phyloP scores from a whole-genome alignment of 2,888 invertebrate species.

The Aproaerema taeniolella region DNA sequence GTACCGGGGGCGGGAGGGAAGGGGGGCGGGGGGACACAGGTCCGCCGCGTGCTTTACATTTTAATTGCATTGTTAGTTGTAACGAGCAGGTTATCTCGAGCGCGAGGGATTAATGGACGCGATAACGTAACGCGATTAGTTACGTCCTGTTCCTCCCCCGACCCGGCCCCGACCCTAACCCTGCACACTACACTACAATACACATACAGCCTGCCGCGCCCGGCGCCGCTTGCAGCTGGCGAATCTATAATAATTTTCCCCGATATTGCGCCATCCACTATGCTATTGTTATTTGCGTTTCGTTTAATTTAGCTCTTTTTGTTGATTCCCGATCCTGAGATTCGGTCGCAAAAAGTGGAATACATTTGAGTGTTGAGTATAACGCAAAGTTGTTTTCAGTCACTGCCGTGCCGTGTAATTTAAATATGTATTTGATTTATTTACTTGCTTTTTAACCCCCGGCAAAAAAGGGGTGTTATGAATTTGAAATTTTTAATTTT shows the following conservation, averaged over 20 bases:
- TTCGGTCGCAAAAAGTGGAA: constrained; percentile 19
- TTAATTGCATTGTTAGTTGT: constrained; percentile 27
- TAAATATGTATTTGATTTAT: too few species aligned
- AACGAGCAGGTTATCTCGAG: constrained; percentile 23
- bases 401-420: too few species aligned
- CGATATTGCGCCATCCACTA: constrained; percentile 19
- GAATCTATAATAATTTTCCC: constrained; percentile 16
- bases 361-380: constrained; percentile 18
- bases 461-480: too few species aligned
- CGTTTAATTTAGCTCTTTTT: constrained; percentile 24
- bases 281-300: constrained; percentile 23
- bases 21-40: neutral
- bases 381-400: too few species aligned
- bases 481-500: too few species aligned
- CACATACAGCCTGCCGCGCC: neutral
- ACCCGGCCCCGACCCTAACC: neutral
- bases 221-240: neutral
- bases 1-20: neutral
- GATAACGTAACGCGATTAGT: constrained; percentile 26
- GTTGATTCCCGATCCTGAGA: constrained; percentile 22
- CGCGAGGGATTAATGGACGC: constrained; percentile 19
- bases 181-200: neutral
- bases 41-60: constrained; percentile 21
- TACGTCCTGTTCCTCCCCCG: constrained; percentile 13
- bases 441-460: too few species aligned